phyloP scores from a whole-genome alignment of 1,140 invertebrate genomes.

The Prorops nasuta region DNA sequence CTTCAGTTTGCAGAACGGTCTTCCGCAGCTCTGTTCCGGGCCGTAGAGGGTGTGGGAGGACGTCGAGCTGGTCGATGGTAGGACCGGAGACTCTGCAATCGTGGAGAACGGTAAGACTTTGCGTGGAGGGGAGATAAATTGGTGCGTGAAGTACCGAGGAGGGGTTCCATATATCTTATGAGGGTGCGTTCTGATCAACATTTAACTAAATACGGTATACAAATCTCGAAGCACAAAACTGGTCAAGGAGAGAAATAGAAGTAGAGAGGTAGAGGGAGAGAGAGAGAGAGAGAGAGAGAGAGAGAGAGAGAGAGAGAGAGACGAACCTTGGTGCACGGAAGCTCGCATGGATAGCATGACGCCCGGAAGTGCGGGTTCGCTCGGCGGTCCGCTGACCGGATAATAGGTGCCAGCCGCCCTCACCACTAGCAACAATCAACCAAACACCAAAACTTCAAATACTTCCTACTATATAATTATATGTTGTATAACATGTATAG shows the following conservation, averaged over 20 bases:
- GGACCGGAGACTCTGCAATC: conserved; percentile 34
- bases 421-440: conserved; percentile 78
- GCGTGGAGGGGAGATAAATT: too few species aligned
- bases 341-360: conserved; percentile 59
- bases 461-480: conserved; percentile 45
- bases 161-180: too few species aligned
- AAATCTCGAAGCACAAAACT: conserved; percentile 43
- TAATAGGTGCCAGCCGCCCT: conserved; percentile 92
- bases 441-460: conserved; percentile 60
- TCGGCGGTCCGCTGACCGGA: conserved; percentile 77
- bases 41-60: conserved; percentile 56
- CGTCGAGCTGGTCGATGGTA: conserved; percentile 49
- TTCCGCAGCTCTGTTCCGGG: conserved; percentile 69
- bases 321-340: conserved; percentile 60
- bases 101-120: too few species aligned
- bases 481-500: too few species aligned
- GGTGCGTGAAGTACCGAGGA: too few species aligned
- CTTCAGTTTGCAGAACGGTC: conserved; percentile 85
- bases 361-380: conserved; percentile 57
- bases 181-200: too few species aligned
- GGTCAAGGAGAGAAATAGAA: conserved; percentile 21
- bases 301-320: conserved; percentile 42
- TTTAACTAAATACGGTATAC: conserved; percentile 28
- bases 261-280: too few species aligned
- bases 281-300: too few species aligned